Conservation (phyloP, 2,888 invertebrate species). For the Oscheius myriophilus region DNA sequence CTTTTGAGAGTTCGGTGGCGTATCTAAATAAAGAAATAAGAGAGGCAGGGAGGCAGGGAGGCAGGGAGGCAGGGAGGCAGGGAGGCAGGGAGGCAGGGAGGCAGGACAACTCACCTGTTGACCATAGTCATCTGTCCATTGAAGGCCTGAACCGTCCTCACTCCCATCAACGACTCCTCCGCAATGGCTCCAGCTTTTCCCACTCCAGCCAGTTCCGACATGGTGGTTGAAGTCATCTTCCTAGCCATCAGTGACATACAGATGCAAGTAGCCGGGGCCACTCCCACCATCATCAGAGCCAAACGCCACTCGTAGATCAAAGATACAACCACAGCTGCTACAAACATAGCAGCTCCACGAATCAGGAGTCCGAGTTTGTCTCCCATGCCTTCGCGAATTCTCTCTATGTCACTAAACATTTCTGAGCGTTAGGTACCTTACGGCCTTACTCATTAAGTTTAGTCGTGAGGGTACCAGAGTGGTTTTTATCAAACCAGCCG, state of each 20-base stretch:
- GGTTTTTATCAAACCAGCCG: conserved; percentile 62
- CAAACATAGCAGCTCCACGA: conserved; percentile 55
- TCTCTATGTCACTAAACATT: conserved; percentile 47
- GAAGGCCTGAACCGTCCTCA: conserved; percentile 61
- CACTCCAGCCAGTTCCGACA: conserved; percentile 47
- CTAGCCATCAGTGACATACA: conserved; percentile 61
- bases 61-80: no score
- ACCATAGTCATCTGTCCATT: conserved; percentile 61
- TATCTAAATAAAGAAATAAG: conserved; percentile 33
- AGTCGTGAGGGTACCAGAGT: conserved; percentile 57
- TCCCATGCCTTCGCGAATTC: conserved; percentile 62
- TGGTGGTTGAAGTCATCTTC: conserved; percentile 52
- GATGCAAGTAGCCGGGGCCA: conserved; percentile 57
- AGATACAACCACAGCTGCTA: conserved; percentile 49
- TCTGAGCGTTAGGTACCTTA: neutral
- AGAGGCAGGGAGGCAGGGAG: no score
- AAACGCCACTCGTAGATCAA: conserved; percentile 61
- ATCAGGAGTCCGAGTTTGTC: conserved; percentile 63
- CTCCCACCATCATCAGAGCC: conserved; percentile 59
- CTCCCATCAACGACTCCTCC: conserved; percentile 59
- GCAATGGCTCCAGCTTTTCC: conserved; percentile 62
- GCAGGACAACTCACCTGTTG: conserved; percentile 31
- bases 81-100: neutral
- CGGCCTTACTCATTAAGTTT: conserved; percentile 59
- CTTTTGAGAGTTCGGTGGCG: conserved; percentile 42